A percentile compares a stretch with the other conserved stretches of the same genome.
Evolutionary conservation across 2,888 invertebrate genomes (phyloP).

Genomic region (Apantesis nais): DNA sequence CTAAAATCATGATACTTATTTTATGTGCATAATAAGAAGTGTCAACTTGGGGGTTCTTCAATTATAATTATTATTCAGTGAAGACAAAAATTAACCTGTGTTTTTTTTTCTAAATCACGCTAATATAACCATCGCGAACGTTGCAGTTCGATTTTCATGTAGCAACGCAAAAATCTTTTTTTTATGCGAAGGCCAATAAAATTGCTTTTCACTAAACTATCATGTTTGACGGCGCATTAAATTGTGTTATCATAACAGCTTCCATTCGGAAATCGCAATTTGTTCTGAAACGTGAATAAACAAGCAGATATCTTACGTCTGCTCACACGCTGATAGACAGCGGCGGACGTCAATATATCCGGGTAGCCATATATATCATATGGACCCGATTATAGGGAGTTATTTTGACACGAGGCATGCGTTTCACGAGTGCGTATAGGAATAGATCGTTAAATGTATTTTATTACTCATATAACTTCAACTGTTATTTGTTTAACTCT

Average conservation of each 20-base stretch:
- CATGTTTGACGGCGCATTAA: background rate
- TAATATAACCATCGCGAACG: no score
- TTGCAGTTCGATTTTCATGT: no score
- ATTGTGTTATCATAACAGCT: background rate
- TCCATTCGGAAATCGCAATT: conserved; percentile 18
- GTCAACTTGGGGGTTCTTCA: background rate
- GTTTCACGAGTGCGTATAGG: conserved; percentile 18
- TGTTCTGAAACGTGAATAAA: conserved; percentile 24
- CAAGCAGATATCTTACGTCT: conserved; percentile 20
- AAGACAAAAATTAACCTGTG: no score
- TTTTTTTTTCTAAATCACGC: no score
- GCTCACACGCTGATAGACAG: conserved; percentile 25
- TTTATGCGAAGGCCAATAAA: background rate
- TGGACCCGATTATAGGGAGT: conserved; percentile 36
- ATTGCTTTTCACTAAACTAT: background rate
- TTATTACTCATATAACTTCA: conserved; percentile 14
- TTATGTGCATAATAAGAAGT: no score
- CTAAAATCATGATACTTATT: background rate
- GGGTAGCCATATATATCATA: conserved; percentile 39
- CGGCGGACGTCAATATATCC: conserved; percentile 42
- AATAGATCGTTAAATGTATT: conserved; percentile 21
- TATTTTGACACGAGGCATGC: conserved; percentile 36
- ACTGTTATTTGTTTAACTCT: conserved; percentile 12
- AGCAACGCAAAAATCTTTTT: background rate
- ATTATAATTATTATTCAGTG: background rate